Evolutionary conservation across 2,113 vertebrate genomes (phyloP), one percentile per base, ranked within the genome.

Genomic region (Callithrix jacchus): DNA sequence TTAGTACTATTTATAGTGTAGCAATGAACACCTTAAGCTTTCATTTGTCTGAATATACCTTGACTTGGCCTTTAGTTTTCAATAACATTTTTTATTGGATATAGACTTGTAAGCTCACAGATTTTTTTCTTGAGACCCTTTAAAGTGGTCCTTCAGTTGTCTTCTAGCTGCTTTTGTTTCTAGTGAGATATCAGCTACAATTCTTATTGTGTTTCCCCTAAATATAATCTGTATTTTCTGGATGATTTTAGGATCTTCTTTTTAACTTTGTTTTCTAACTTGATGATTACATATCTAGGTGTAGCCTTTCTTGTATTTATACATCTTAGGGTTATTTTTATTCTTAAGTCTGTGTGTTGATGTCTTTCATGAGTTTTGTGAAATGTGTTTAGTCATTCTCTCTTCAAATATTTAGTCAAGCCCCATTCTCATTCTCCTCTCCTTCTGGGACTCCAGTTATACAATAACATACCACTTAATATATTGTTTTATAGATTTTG

Each of bases 51-150:
- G 42, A 85, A 95, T 85, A 54, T 79, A 8, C 80, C 45, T 80
- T 81, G 30, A 86, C 40, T 85, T 96, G 61, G 25, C 8, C 52
- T 88, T 83, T 80, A 79, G 88, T 91, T 77, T 94, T 90, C 21
- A 83, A 71, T n/a, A 42, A 70, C 66, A 37, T 64, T 87, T 49
- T 64, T 91, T 91, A 70, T 30, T 93, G 37, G 47, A 71, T 45
- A 14, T 27, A 70, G 70, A 40, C 52, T 54, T 87, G 52, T 71
- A 35, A 87, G 42, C 74, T 93, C 52, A 76, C 32, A 71, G 14
- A 25, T 3, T 8, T 52, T 52, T 87, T 49, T 5, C 49, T 87
- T 52, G 37, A 87, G 90, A 52, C 27, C 35, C 40, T 88, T 73
- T 64, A 47, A 88, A 58, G 18, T 37, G 21, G 5, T 80, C 37